Evolutionary conservation across 2,797 vertebrate genomes (phyloP), one percentile per base, ranked within the genome.

Genomic region (Fistularia commersonii): DNA sequence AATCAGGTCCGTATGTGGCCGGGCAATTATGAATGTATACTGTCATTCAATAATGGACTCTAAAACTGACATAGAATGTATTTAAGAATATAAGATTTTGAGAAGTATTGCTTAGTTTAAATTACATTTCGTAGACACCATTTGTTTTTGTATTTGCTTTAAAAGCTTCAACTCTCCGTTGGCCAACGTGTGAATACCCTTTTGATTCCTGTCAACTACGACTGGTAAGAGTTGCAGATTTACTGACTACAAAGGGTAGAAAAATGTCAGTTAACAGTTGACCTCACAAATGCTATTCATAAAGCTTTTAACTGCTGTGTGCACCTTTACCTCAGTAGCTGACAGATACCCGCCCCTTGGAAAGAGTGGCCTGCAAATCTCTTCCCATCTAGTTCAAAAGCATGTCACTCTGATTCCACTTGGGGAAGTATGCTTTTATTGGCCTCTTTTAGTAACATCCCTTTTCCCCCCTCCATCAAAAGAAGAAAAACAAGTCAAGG

Each of bases 391-490:
- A 77, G 69, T 76, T 84, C 56, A 75, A 72, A 79, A 81, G 74
- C 66, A 63, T 6, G 47, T 69, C 42, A 49, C 65, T 67, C 66
- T 76, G 70, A 69, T 65, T 78, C 61, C 69, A 51, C 61, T 64
- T 66, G 8, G 68, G 50, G 66, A 74, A 64, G 74, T 56, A 57
- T 1, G 69, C 71, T 79, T 83, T 74, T 69, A 83, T 80, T 74
- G 53, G 61, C 64, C 42, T 45, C 66, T 86, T 78, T 84, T 72
- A 78, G 56, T 62, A 68, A 76, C 61, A 67, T 74, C 69, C 55
- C 73, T 70, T 70, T 31, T 62, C 75, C 75, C 70, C 58, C 51
- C 38, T 46, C 76, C 67, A 78, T 79, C 72, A 80, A 81, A 81
- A 78, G 74, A 74, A 64, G 42, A 34, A 66, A 61, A 83, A 79